Evolutionary conservation across 2,797 vertebrate genomes (phyloP).

Genomic region (Cyprinodon diabolis): DNA sequence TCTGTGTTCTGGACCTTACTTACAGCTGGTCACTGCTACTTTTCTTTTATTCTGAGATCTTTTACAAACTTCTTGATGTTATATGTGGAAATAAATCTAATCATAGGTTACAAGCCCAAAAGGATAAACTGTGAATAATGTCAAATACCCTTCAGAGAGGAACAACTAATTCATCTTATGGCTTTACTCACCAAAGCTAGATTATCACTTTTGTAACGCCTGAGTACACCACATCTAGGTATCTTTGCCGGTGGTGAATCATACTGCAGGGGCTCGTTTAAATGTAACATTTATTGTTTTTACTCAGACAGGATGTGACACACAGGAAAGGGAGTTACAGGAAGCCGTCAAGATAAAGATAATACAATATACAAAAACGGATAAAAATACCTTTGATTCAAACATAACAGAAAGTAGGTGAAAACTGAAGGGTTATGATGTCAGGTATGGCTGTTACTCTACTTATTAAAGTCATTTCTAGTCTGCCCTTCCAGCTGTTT

Average conservation of each 20-base stretch:
- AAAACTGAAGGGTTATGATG: slow-evolving; percentile 18
- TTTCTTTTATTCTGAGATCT: background rate
- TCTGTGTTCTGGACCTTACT: background rate
- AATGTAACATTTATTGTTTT: background rate
- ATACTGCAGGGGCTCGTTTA: background rate
- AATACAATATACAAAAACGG: slow-evolving; percentile 27
- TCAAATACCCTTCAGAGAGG: no score
- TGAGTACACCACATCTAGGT: background rate
- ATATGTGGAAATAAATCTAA: background rate
- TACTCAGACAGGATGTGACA: slow-evolving; percentile 47
- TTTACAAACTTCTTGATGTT: background rate
- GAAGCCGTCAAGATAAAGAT: slow-evolving; percentile 9
- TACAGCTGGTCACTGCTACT: background rate
- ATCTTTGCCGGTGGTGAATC: background rate
- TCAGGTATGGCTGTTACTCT: slow-evolving; percentile 29
- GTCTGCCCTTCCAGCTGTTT: slow-evolving; percentile 51
- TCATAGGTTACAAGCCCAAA: background rate
- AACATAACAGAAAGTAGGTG: background rate
- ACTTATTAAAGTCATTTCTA: slow-evolving; percentile 39
- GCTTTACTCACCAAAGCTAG: background rate
- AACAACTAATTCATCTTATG: background rate
- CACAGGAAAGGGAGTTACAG: slow-evolving; percentile 18
- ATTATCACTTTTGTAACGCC: background rate
- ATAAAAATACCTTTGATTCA: slow-evolving; percentile 6
- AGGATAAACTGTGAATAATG: no score